These are phyloP conservation scores for Sarcophaga bullata DNA, from an alignment of 1,140 invertebrate species.

Conservation along the genomic window DNA sequence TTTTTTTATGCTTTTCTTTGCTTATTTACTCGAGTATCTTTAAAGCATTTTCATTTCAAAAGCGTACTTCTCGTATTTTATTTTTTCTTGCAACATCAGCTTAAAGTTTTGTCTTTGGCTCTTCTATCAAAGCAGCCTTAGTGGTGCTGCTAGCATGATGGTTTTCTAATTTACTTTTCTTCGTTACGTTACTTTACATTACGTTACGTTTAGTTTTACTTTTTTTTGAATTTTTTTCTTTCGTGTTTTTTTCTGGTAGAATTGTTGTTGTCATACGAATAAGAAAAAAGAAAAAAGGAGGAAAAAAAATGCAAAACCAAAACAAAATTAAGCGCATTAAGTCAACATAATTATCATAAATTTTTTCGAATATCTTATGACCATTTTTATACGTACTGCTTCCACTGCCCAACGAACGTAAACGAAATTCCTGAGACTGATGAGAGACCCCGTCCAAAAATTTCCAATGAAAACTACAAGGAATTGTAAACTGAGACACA, in stretches of 20 bases:
- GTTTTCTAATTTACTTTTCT: constrained; percentile 36
- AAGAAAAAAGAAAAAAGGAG: not conserved
- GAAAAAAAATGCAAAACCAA: not conserved
- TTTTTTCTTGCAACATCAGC: not conserved
- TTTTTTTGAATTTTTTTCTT: no score
- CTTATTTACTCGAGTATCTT: not conserved
- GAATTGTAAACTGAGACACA: no score
- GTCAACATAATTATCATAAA: constrained; percentile 38
- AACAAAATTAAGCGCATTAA: constrained; percentile 35
- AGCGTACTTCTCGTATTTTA: not conserved
- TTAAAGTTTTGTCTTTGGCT: not conserved
- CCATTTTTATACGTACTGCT: no score
- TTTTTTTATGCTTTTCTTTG: not conserved
- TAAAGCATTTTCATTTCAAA: not conserved
- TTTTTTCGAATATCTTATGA: not conserved
- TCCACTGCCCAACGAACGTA: no score
- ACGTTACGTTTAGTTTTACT: no score
- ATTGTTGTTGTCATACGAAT: not conserved
- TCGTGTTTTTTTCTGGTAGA: no score
- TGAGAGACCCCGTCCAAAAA: no score
- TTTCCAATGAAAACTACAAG: no score
- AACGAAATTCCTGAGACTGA: no score
- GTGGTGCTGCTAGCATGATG: not conserved
- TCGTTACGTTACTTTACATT: not conserved
- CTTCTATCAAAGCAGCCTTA: not conserved